Evolutionary conservation across 2,797 vertebrate genomes (phyloP), one percentile per base, ranked within the genome.

Genomic region (Darevskia nairensis): DNA sequence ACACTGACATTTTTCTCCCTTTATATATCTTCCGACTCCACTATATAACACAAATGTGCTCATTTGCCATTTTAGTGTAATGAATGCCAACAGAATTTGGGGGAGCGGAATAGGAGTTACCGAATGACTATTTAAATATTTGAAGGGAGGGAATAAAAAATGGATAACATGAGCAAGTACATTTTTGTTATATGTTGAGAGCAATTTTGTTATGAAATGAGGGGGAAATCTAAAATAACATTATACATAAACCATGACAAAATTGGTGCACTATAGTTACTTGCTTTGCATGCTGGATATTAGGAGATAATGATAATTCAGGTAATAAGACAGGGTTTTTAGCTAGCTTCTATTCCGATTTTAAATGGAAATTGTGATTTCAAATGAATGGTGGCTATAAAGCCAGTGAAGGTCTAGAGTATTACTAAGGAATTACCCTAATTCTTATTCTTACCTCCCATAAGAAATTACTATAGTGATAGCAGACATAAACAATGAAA

Each of bases 381-480:
- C 11, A 55, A 55, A 89, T 85, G 68, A 93, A 91, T 80, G 8
- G 61, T 2, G 55, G 88, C 1, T 1, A 13, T 91, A 75, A 86
- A 84, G 19, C 25, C 61, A 64, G 41, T 64, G 46, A 44, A 89
- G 81, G 8, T 2, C 50, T 27, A 83, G 25, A 86, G 17, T 71
- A 61, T 91, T 88, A 71, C 71, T 59, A 83, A 78, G 85, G 50
- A 32, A 15, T 90, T 90, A 88, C 86, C 29, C 10, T 69, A 71
- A 55, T 55, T 55, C 13, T 55, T 55, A 55, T 55, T 50, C 50
- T 50, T 77, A 32, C n/a, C 3, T 80, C 8, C 10, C 64, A 10
- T 88, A 86, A 78, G 66, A 77, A 25, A 8, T 35, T 3, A 39
- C 11, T 0, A 0, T 35, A 50, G 21, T 76, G 55, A 64, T 82